A percentile compares a stretch with the other conserved stretches of the same genome.
Evolutionary conservation across 2,113 vertebrate genomes (phyloP).

Genomic region (Poeciliopsis turrubarensis): DNA sequence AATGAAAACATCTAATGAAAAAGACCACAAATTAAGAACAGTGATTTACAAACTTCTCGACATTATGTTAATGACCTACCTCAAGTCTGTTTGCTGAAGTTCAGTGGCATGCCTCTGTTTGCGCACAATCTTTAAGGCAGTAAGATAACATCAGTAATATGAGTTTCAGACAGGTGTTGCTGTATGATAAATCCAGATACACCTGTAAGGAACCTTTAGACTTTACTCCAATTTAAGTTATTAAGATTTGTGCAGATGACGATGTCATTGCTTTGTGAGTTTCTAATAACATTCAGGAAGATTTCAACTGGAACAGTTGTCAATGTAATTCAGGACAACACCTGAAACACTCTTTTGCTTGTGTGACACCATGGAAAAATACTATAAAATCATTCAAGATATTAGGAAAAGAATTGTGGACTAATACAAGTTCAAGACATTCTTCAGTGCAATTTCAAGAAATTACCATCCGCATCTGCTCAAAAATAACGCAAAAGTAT

Average conservation of each 20-base stretch:
- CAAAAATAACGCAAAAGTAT: too few relatives aligned
- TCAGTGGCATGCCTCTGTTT: slow-evolving; percentile 81
- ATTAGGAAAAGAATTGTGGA: too few relatives aligned
- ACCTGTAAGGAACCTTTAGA: not conserved
- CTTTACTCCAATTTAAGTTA: not conserved
- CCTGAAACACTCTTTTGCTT: too few relatives aligned
- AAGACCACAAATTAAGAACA: slow-evolving; percentile 89
- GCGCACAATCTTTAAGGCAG: slow-evolving; percentile 79
- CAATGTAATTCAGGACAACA: too few relatives aligned
- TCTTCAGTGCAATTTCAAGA: too few relatives aligned
- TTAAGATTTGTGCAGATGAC: not conserved
- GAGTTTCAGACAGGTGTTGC: slow-evolving; percentile 59
- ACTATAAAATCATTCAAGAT: too few relatives aligned
- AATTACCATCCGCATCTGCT: too few relatives aligned
- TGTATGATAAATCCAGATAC: not conserved
- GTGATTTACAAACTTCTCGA: slow-evolving; percentile 92
- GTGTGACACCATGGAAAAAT: too few relatives aligned
- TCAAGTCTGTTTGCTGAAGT: slow-evolving; percentile 85
- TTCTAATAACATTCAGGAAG: too few relatives aligned
- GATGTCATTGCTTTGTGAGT: too few relatives aligned
- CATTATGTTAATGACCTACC: slow-evolving; percentile 90
- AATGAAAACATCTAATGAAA: slow-evolving; percentile 88
- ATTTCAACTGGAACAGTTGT: too few relatives aligned
- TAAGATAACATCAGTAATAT: slow-evolving; percentile 85
- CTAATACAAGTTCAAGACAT: too few relatives aligned